Evolutionary conservation across 2,113 vertebrate genomes (phyloP), one percentile per base, ranked within the genome.

Genomic region (Nycticryphes semicollaris): DNA sequence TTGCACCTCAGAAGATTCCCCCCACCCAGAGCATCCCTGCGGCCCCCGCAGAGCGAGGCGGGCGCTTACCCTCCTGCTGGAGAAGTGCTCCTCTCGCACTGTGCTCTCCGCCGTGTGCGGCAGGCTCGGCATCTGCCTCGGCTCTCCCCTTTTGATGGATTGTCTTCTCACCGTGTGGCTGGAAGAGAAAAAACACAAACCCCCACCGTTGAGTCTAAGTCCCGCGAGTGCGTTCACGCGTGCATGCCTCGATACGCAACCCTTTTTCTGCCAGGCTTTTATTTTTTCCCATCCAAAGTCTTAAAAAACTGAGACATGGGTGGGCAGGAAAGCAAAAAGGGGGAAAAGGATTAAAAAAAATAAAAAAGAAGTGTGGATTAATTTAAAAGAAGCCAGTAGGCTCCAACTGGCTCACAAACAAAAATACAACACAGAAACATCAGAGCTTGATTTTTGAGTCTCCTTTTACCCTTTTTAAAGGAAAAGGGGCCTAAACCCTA

Each of bases 91-190:
- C 72, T 99, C 99, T 78, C 98, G 90, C 56, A 97, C 98, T 6
- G 98, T 97, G 70, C 99, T 98, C 45, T 99, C 99, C 0, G 98
- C 97, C 0, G 98, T 98, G 66, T 98, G 97, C 0, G 99, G 99
- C 39, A 99, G 97, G 35, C 94, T 98, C 0, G 99, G 99, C 96
- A 99, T 99, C 87, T 98, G 90, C n/a, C 98, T 96, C 2, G 91
- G 98, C 51, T 98, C 98, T 30, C 93, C 99, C 95, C 98, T 98
- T 97, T 98, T 97, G 64, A 98, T 98, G 27, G 98, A 98, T 75
- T 98, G 98, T 94, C 99, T 98, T 96, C 98, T 98, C 75, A 99
- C 98, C 0, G 99, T 99, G 97, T 99, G 99, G 66, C 99, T 99
- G 94, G 24, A 77, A 86, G 54, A 86, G 54, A 60, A 89, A 74